Evolutionary conservation across 2,888 invertebrate genomes (phyloP), one percentile per base, ranked within the genome.

Genomic region (Cynaeus angustus): DNA sequence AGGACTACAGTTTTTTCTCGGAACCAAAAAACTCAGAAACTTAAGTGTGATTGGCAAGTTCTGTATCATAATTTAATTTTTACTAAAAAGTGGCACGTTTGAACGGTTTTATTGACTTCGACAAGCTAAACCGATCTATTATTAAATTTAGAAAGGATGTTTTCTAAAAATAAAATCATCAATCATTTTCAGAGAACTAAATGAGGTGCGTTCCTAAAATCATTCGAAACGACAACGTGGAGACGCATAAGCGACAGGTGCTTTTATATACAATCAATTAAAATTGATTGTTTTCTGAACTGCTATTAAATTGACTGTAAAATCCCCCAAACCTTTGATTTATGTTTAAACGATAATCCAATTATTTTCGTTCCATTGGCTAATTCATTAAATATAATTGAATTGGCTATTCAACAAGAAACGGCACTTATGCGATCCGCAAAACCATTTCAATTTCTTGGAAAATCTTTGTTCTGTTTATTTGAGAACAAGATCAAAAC

Each of bases 271-370:
- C 53, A 53, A 65, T 65, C 65, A 65, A 65, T 65, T 65, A 53
- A 53, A 65, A 53, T 65, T 65, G 65, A 65, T 65, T 65, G 33
- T 41, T 62, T 62, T 53, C 53, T 43, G 43, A 65, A 65, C 43
- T 65, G 65, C 38, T 12, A 50, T 41, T 41, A 65, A 65, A 65
- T 65, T 65, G 65, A 33, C 45, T 65, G 65, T 43, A 65, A 65
- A 65, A 65, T 61, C 30, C 21, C 41, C 45, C 30, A 53, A 65
- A 65, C 65, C 53, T 65, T 65, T 65, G 65, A 65, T 65, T 65
- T 65, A 65, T 65, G 65, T 65, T 55, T 65, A 65, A 45, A 38
- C 65, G 41, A 12, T 65, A 65, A 65, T 65, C 65, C 65, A 65
- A 65, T 65, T 65, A 65, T 53, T 65, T 64, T 65, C 65, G 48